Evolutionary conservation across 2,888 invertebrate species (phyloP).

Genomic region (Drosophila neonasuta): DNA sequence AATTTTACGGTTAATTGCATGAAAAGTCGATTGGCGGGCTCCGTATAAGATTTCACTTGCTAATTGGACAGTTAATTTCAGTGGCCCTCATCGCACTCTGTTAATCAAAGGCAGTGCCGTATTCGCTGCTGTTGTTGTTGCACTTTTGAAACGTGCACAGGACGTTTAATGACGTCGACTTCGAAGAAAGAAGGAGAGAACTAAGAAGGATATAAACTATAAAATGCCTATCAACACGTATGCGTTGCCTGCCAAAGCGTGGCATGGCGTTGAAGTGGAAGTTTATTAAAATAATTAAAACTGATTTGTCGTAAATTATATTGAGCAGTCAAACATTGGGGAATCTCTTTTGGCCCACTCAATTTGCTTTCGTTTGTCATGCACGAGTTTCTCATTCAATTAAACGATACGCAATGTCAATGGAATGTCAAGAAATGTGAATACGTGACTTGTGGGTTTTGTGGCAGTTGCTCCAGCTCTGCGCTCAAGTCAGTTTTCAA

Average conservation of each 20-base stretch:
- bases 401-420: conserved; percentile 42
- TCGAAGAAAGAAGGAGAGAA: neutral
- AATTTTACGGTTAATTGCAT: conserved; percentile 55
- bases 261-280: conserved; percentile 20
- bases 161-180: conserved; percentile 17
- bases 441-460: conserved; percentile 51
- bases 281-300: conserved; percentile 72
- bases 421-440: conserved; percentile 35
- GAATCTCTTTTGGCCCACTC: conserved; percentile 16
- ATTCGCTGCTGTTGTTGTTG: conserved; percentile 22
- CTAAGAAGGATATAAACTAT: conserved; percentile 26
- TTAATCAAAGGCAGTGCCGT: conserved; percentile 57
- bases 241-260: conserved; percentile 7
- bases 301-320: conserved; percentile 58
- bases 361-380: conserved; percentile 40
- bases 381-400: conserved; percentile 65
- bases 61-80: conserved; percentile 55
- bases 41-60: conserved; percentile 29
- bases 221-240: conserved; percentile 55
- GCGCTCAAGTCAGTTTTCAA: conserved; percentile 11
- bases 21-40: conserved; percentile 18
- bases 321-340: conserved; percentile 28
- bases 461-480: conserved; percentile 4
- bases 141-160: conserved; percentile 28
- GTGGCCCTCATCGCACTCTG: conserved; percentile 37